A percentile compares a stretch with the other conserved stretches of the same genome.
Evolutionary conservation across 2,797 vertebrate species (phyloP).

Genomic region (Erpetoichthys calabaricus): DNA sequence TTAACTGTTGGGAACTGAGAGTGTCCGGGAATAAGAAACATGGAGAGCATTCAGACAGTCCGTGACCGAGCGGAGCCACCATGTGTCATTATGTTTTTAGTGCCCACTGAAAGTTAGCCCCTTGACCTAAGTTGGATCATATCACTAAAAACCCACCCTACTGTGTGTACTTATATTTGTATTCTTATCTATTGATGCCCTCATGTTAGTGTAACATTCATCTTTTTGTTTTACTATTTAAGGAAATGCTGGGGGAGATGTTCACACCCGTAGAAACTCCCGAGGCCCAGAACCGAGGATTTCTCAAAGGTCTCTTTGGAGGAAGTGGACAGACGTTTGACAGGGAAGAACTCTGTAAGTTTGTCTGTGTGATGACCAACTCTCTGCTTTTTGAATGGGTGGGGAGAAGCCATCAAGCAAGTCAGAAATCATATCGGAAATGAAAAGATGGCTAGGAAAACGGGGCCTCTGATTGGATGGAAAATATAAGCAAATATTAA

Average conservation of each 20-base stretch:
- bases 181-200: not conserved
- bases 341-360: conserved; percentile 94
- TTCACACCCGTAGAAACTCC: conserved; percentile 90
- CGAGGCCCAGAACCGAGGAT: conserved; percentile 90
- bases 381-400: not conserved
- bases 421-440: not conserved
- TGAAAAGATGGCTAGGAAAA: no score
- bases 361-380: not conserved
- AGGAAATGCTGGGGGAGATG: conserved; percentile 96
- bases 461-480: not conserved
- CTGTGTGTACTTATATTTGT: not conserved
- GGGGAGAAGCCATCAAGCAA: conserved; percentile 1
- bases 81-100: no score
- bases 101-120: no score
- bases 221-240: conserved; percentile 20
- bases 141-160: no score
- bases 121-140: no score
- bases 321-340: conserved; percentile 87
- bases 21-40: no score
- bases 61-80: no score
- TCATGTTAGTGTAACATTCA: not conserved
- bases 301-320: conserved; percentile 92
- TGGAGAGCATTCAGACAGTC: no score
- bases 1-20: no score
- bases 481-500: not conserved